These are phyloP conservation scores for Theretra japonica DNA, from an alignment of 2,888 invertebrate species.

Conservation along the genomic window DNA sequence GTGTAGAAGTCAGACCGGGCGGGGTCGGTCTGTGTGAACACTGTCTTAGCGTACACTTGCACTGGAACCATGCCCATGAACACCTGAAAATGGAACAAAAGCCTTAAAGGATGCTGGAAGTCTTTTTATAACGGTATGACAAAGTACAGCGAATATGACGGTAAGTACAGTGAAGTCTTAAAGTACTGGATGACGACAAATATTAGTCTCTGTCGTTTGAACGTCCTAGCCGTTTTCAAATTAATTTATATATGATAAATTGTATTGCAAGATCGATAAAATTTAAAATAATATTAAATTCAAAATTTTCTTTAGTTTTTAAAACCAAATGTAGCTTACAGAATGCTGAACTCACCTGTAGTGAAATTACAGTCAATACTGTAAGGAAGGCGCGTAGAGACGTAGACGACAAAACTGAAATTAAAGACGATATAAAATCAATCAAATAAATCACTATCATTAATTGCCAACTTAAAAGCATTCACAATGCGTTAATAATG, in stretches of 20 bases:
- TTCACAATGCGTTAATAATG: no score
- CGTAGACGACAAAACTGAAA: conserved; percentile 59
- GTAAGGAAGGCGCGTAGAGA: conserved; percentile 63
- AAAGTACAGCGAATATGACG: not conserved
- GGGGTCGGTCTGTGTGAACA: conserved; percentile 82
- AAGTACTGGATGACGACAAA: not conserved
- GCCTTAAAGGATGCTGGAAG: not conserved
- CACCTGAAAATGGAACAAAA: conserved; percentile 55
- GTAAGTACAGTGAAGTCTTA: not conserved
- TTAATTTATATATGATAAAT: no score
- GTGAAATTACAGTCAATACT: conserved; percentile 57
- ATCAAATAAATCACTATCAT: not conserved
- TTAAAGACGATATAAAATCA: conserved; percentile 17
- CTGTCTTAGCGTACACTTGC: conserved; percentile 78
- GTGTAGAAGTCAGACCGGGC: conserved; percentile 80
- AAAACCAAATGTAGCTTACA: not conserved
- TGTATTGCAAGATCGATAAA: no score
- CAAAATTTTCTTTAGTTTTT: no score
- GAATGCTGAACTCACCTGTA: conserved; percentile 58
- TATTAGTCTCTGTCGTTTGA: no score
- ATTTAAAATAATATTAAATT: no score
- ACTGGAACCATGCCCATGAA: conserved; percentile 77
- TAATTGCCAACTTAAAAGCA: not conserved
- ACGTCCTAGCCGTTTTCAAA: no score
- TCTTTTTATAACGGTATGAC: not conserved